phyloP scores from a whole-genome alignment of 2,797 vertebrate genomes.

The Trachops cirrhosus region DNA sequence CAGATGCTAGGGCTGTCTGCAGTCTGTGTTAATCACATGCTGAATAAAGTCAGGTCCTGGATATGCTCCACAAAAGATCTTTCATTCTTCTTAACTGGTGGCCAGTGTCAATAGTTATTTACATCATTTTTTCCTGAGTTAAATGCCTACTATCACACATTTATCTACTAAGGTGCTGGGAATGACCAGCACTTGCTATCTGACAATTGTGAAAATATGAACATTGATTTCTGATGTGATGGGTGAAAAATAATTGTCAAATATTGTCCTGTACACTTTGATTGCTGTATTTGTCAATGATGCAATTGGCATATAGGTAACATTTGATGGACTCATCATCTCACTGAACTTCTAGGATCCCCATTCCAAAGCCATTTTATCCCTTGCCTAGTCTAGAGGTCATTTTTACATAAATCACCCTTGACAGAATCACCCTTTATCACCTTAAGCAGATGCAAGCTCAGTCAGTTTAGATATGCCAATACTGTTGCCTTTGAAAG shows the following conservation, averaged over 20 bases:
- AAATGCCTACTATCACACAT: background rate
- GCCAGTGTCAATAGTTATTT: background rate
- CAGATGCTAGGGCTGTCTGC: background rate
- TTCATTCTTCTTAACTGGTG: background rate
- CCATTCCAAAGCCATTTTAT: background rate
- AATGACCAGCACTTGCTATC: background rate
- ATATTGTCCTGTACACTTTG: background rate
- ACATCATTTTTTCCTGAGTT: background rate
- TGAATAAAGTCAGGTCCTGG: background rate
- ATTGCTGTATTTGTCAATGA: background rate
- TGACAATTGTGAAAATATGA: background rate
- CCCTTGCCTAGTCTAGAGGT: background rate
- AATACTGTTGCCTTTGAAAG: background rate
- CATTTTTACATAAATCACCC: background rate
- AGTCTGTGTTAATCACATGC: background rate
- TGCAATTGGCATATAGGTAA: background rate
- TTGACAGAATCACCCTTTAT: background rate
- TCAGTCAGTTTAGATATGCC: background rate
- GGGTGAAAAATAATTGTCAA: constrained; percentile 16
- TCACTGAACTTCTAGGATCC: background rate
- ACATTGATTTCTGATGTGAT: background rate
- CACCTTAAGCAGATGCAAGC: background rate
- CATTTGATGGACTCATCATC: background rate
- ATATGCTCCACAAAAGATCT: background rate
- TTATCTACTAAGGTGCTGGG: background rate